Evolutionary conservation across 2,888 invertebrate species (phyloP).

Genomic region (Zelleria hepariella): DNA sequence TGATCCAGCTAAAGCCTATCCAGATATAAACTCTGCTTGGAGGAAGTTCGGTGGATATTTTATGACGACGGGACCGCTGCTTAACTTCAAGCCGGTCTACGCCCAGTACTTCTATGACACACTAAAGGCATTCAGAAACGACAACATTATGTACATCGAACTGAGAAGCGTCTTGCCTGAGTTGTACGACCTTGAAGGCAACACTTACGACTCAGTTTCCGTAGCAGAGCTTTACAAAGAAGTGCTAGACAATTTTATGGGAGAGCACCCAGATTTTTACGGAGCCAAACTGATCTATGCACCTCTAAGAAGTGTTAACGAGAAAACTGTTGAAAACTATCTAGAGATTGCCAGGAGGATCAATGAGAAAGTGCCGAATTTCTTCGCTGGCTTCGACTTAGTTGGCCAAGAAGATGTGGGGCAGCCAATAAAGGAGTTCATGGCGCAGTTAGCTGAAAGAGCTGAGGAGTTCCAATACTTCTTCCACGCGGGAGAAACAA

Average conservation of each 20-base stretch:
- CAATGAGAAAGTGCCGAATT: constrained; percentile 72
- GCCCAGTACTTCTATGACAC: constrained; percentile 76
- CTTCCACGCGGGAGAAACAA: constrained; percentile 88
- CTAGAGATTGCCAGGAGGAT: constrained; percentile 50
- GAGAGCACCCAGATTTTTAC: constrained; percentile 74
- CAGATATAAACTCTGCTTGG: constrained; percentile 75
- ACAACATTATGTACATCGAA: constrained; percentile 80
- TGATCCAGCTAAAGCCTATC: constrained; percentile 54
- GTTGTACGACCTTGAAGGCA: constrained; percentile 78
- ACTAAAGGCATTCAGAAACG: constrained; percentile 74
- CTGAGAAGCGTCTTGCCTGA: constrained; percentile 74
- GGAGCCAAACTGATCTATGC: constrained; percentile 81
- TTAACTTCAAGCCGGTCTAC: constrained; percentile 76
- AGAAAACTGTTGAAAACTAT: constrained; percentile 52
- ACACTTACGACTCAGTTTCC: constrained; percentile 58
- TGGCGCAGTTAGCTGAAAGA: constrained; percentile 62
- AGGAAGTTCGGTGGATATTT: constrained; percentile 70
- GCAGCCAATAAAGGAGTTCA: constrained; percentile 70
- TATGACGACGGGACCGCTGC: constrained; percentile 53
- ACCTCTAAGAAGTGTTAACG: constrained; percentile 64
- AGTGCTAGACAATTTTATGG: constrained; percentile 69
- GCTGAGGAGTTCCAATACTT: constrained; percentile 73
- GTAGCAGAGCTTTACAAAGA: constrained; percentile 71
- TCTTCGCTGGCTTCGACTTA: constrained; percentile 85
- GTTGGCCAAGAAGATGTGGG: constrained; percentile 87